A percentile compares a stretch with the other conserved stretches of the same genome.
Conservation (phyloP, 92 coral and sea anemone genomes). For the Epizoanthus scotinus region DNA sequence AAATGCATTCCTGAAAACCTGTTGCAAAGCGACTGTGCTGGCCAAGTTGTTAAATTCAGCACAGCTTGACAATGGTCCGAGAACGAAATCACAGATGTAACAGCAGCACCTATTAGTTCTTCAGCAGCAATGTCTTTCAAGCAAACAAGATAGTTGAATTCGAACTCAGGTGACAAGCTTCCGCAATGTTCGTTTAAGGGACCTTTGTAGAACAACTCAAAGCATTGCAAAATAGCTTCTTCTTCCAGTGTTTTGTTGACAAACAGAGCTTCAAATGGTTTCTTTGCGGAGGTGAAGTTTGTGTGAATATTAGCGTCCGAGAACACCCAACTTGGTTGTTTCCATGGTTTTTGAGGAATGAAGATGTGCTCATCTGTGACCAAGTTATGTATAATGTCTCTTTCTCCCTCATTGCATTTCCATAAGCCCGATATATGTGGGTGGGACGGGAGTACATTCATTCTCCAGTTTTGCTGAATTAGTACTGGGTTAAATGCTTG, state of each 20-base stretch:
- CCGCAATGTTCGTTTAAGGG: constrained; percentile 49
- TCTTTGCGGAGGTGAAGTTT: constrained; percentile 41
- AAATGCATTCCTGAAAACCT: constrained; percentile 35
- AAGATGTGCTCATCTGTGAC: constrained; percentile 78
- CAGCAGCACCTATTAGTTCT: constrained; percentile 39
- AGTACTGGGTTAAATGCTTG: constrained; percentile 90
- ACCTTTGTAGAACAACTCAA: constrained; percentile 46
- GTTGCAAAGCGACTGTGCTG: constrained; percentile 65
- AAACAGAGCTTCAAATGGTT: constrained; percentile 52
- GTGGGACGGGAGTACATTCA: constrained; percentile 87
- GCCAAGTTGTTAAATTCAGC: constrained; percentile 57
- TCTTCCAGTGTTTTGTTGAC: constrained; percentile 27
- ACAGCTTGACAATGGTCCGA: constrained; percentile 62
- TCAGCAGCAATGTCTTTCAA: constrained; percentile 48
- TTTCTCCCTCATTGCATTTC: constrained; percentile 97
- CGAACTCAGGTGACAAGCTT: constrained; percentile 47
- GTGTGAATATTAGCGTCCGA: constrained; percentile 68
- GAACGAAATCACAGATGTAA: constrained; percentile 52
- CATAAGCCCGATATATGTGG: constrained; percentile 85
- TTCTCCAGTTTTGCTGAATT: constrained; percentile 86
- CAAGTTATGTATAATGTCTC: constrained; percentile 65
- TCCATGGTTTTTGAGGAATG: constrained; percentile 87
- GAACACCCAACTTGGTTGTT: constrained; percentile 81
- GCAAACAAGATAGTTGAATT: constrained; percentile 56
- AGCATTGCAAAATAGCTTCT: constrained; percentile 36